A percentile compares a stretch with the other conserved stretches of the same genome.
Evolutionary conservation across 1,140 invertebrate species (phyloP).

Genomic region (Drosophila ananassae): DNA sequence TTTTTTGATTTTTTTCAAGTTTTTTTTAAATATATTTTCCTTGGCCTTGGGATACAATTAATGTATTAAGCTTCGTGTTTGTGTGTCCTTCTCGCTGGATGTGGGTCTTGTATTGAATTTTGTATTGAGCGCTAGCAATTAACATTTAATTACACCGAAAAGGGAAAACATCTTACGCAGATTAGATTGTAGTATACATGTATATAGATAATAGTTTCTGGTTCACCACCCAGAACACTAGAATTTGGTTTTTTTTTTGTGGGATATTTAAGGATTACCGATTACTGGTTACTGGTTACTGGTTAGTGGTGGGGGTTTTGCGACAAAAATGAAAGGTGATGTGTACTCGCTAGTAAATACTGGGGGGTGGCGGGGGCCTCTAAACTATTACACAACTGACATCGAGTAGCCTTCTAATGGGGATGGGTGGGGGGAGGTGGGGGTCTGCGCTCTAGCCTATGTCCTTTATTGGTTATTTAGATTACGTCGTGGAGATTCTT

Average conservation of each 20-base stretch:
- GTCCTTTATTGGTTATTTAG: constrained; percentile 38
- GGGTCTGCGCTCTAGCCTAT: constrained; percentile 21
- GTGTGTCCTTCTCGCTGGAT: constrained; percentile 22
- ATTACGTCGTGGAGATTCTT: constrained; percentile 18
- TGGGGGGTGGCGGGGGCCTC: constrained; percentile 34
- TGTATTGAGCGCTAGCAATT: constrained; percentile 60
- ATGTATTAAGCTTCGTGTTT: constrained; percentile 28
- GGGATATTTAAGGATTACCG: neutral
- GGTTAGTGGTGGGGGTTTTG: constrained; percentile 1
- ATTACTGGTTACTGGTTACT: constrained; percentile 2
- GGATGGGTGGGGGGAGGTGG: neutral
- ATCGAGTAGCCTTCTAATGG: constrained; percentile 53
- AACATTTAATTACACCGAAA: constrained; percentile 76
- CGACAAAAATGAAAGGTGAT: constrained; percentile 2
- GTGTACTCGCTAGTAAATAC: constrained; percentile 46
- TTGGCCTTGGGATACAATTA: constrained; percentile 57
- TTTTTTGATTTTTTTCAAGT: neutral
- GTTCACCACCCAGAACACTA: constrained; percentile 5
- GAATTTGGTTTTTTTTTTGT: neutral
- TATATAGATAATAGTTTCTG: constrained; percentile 18
- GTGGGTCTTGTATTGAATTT: constrained; percentile 33
- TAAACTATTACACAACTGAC: constrained; percentile 74
- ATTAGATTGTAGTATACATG: constrained; percentile 37
- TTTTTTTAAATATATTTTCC: constrained; percentile 38
- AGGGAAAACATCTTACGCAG: constrained; percentile 59